Percentiles rank a stretch among this genome's conserved stretches.
These are phyloP conservation scores for Terrapene triunguis DNA, from an alignment of 2,113 vertebrate species.

Conservation along the genomic window DNA sequence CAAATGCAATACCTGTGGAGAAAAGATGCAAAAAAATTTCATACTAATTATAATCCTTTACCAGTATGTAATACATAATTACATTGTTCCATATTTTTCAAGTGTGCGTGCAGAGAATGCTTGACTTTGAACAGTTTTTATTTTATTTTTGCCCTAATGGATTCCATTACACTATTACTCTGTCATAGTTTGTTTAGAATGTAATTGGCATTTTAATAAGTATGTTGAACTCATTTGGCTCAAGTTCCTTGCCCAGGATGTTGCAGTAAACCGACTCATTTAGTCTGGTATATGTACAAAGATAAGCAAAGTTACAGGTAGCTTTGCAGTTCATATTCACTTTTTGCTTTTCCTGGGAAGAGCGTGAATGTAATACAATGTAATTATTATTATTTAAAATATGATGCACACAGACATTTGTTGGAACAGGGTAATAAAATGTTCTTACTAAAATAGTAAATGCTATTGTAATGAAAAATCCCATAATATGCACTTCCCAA, in stretches of 20 bases:
- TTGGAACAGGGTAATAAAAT: background rate
- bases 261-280: background rate
- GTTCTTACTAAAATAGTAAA: background rate
- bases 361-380: background rate
- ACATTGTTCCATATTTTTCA: background rate
- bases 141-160: background rate
- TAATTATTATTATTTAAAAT: background rate
- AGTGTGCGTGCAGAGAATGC: background rate
- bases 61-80: background rate
- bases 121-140: background rate
- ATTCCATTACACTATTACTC: background rate
- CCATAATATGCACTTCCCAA: rapidly evolving
- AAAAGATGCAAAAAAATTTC: background rate
- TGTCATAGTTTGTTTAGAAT: background rate
- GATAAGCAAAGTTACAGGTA: background rate
- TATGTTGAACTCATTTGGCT: background rate
- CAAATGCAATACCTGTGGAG: rapidly evolving
- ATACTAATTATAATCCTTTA: background rate
- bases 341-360: background rate
- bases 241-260: background rate
- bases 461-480: background rate
- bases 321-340: background rate
- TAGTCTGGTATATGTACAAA: background rate
- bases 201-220: background rate
- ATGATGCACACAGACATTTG: background rate